These are phyloP conservation scores for Dasysyrphus tricinctus DNA, from an alignment of 2,888 invertebrate genomes.

Conservation along the genomic window DNA sequence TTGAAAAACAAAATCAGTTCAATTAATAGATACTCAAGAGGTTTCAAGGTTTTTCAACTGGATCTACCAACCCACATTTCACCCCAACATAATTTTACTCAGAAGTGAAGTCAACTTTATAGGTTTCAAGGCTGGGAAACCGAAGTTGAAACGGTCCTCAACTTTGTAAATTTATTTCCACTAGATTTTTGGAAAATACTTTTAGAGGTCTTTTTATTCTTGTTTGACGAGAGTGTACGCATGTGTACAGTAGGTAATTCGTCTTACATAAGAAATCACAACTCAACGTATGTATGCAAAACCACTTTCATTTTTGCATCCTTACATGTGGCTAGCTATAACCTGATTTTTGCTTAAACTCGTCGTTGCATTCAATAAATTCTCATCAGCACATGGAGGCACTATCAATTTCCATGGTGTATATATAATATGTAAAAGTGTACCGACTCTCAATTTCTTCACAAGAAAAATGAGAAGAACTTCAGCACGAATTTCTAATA, in stretches of 20 bases:
- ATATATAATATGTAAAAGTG: background rate
- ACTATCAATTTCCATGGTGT: slow-evolving; percentile 60
- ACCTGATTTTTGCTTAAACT: slow-evolving; percentile 42
- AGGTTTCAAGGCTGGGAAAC: too few relatives aligned
- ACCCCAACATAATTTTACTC: too few relatives aligned
- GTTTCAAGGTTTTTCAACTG: too few relatives aligned
- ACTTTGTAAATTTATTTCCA: background rate
- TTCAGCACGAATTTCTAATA: slow-evolving; percentile 39
- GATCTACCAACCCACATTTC: too few relatives aligned
- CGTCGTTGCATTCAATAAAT: slow-evolving; percentile 35
- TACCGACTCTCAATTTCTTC: slow-evolving; percentile 59
- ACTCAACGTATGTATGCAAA: slow-evolving; percentile 5
- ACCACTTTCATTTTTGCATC: slow-evolving; percentile 57
- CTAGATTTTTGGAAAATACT: background rate
- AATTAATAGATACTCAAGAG: too few relatives aligned
- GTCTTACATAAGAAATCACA: slow-evolving; percentile 7
- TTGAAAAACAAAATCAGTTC: too few relatives aligned
- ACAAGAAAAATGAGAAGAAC: slow-evolving; percentile 7
- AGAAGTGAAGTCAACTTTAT: too few relatives aligned
- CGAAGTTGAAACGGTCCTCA: too few relatives aligned
- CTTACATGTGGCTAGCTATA: slow-evolving; percentile 18
- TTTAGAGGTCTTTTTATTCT: background rate
- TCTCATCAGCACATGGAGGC: slow-evolving; percentile 51
- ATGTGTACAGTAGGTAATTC: background rate
- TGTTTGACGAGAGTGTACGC: background rate